Evolutionary conservation across 2,113 vertebrate species (phyloP).

Genomic region (Microcebus murinus): DNA sequence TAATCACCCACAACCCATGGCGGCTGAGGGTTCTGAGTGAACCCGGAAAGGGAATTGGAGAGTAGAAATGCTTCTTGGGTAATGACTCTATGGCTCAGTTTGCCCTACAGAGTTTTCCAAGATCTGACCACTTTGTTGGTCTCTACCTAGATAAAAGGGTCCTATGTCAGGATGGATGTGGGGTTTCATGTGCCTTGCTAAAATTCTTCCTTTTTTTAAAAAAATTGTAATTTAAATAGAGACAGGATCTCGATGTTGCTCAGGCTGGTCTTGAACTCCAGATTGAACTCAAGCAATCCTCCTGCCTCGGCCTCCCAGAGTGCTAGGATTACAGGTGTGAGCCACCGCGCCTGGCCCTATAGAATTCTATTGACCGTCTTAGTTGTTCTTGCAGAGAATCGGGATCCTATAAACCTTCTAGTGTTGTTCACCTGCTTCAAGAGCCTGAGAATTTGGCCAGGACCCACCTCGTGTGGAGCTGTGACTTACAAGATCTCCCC

Average conservation of each 20-base stretch:
- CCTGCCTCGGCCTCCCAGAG: no score
- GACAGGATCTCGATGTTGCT: no score
- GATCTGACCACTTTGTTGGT: not conserved
- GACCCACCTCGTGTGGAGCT: not conserved
- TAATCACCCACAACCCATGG: not conserved
- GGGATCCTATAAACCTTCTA: accelerated
- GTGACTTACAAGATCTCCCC: not conserved
- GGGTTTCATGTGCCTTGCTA: accelerated
- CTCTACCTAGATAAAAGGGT: not conserved
- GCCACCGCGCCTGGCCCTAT: no score
- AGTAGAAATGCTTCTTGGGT: not conserved
- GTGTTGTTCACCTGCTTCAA: not conserved
- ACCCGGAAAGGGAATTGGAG: not conserved
- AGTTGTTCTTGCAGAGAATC: not conserved
- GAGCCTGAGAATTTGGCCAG: not conserved
- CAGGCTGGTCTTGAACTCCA: no score
- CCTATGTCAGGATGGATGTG: no score
- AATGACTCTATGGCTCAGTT: not conserved
- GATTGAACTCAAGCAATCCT: no score
- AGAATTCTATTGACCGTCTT: not conserved
- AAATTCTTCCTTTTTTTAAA: no score
- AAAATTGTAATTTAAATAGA: no score
- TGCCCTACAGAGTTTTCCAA: not conserved
- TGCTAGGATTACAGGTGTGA: no score
- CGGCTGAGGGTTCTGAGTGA: not conserved